These are phyloP conservation scores for Neoseiulus cucumeris DNA, from an alignment of 1,140 invertebrate species.

Conservation along the genomic window DNA sequence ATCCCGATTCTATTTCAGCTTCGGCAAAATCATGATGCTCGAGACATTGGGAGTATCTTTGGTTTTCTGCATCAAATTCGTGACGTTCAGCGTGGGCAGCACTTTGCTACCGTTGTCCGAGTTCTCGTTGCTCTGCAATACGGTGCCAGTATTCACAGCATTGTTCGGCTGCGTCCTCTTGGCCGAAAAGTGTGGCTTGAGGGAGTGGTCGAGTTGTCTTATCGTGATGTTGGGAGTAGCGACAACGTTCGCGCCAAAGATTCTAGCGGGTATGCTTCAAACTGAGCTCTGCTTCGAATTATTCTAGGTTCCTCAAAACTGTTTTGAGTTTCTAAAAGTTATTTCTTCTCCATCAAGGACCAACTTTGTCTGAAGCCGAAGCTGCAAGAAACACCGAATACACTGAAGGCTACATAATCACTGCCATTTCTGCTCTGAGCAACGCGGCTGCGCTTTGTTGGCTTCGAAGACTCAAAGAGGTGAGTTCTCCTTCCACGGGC, in stretches of 20 bases:
- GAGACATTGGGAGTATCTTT: not conserved
- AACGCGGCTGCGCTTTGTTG: not conserved
- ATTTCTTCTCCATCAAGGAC: no score
- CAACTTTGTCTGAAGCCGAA: not conserved
- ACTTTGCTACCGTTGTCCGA: not conserved
- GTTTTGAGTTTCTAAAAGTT: no score
- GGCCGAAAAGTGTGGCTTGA: not conserved
- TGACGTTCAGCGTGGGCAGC: not conserved
- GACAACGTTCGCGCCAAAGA: not conserved
- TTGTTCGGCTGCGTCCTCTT: not conserved
- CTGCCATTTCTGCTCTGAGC: not conserved
- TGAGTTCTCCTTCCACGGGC: not conserved
- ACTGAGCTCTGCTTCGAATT: no score
- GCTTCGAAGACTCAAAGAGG: not conserved
- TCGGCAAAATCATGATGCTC: not conserved
- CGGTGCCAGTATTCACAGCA: constrained; percentile 1
- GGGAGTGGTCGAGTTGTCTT: not conserved
- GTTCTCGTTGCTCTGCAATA: not conserved
- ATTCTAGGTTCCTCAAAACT: no score
- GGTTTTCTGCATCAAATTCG: not conserved
- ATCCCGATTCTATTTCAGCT: not conserved
- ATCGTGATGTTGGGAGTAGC: not conserved
- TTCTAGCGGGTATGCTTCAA: not conserved
- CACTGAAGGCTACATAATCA: not conserved
- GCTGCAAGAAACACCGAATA: not conserved